A percentile compares a stretch with the other conserved stretches of the same genome.
phyloP scores from a whole-genome alignment of 2,888 invertebrate genomes.

The Tenthredo livida region DNA sequence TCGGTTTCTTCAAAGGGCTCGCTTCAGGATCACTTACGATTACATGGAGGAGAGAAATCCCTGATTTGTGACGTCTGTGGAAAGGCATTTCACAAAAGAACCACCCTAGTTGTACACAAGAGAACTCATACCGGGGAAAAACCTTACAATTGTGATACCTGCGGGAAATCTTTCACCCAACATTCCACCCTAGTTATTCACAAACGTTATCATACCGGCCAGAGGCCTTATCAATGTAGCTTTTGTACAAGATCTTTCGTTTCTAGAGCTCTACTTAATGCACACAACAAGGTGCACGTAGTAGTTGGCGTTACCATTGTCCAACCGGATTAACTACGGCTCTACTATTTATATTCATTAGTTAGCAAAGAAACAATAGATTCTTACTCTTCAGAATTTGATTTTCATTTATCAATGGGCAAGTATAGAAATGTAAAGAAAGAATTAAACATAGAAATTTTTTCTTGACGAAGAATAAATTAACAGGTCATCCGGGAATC shows the following conservation, averaged over 20 bases:
- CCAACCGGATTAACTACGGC: constrained; percentile 55
- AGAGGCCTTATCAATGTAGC: constrained; percentile 76
- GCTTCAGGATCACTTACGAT: constrained; percentile 76
- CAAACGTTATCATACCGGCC: constrained; percentile 77
- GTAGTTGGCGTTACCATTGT: constrained; percentile 53
- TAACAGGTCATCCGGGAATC: no score
- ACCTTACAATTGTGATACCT: constrained; percentile 77
- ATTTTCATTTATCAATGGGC: background rate
- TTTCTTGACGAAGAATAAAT: no score
- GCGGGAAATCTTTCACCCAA: constrained; percentile 77
- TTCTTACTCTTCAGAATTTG: background rate
- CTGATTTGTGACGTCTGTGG: constrained; percentile 76
- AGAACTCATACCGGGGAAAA: constrained; percentile 78
- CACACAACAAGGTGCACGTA: constrained; percentile 70
- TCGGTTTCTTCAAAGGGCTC: constrained; percentile 76
- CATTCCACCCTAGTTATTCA: constrained; percentile 77
- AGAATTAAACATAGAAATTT: no score
- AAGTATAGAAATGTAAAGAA: background rate
- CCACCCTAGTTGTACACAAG: constrained; percentile 76
- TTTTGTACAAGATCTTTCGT: constrained; percentile 76
- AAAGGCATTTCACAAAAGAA: constrained; percentile 76
- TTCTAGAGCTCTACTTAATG: constrained; percentile 75
- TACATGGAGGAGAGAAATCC: constrained; percentile 77
- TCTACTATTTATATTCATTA: background rate
- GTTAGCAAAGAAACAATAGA: background rate